phyloP scores from a whole-genome alignment of 2,113 vertebrate species.

The Anolis sagrei region DNA sequence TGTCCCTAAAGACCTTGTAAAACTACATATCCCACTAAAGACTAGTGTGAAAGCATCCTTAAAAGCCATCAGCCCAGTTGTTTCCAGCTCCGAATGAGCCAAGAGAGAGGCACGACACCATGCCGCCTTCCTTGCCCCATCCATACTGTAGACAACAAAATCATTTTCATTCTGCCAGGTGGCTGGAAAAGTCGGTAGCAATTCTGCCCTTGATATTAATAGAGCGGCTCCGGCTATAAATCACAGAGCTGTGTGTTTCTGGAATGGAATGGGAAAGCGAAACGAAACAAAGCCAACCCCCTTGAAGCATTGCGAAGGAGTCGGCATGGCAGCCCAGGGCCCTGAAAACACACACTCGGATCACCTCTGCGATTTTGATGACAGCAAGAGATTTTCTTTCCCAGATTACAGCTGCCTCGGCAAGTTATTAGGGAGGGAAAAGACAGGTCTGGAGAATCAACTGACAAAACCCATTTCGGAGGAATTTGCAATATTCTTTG shows the following conservation, averaged over 20 bases:
- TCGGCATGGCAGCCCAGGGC: neutral
- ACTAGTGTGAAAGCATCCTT: neutral
- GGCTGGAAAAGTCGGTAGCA: slow-evolving; percentile 38
- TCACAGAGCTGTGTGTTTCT: neutral
- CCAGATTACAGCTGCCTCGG: neutral
- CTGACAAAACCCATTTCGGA: no score
- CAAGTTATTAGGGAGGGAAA: neutral
- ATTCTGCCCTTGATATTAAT: slow-evolving; percentile 54
- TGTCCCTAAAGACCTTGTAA: no score
- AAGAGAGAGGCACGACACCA: neutral
- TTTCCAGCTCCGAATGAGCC: neutral
- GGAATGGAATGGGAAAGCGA: slow-evolving; percentile 9
- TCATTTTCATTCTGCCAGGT: slow-evolving; percentile 8
- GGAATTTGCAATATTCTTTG: no score
- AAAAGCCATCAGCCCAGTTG: rapidly evolving
- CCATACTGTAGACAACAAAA: neutral
- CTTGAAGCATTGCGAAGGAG: neutral
- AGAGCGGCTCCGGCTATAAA: slow-evolving; percentile 36
- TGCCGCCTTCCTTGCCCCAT: neutral
- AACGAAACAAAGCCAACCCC: neutral
- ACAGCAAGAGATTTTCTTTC: slow-evolving; percentile 14
- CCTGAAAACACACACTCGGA: neutral
- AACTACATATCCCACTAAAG: no score
- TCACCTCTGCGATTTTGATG: neutral
- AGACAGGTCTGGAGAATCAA: no score